Evolutionary conservation across 2,113 vertebrate species (phyloP).

Genomic region (Halichoeres trimaculatus): DNA sequence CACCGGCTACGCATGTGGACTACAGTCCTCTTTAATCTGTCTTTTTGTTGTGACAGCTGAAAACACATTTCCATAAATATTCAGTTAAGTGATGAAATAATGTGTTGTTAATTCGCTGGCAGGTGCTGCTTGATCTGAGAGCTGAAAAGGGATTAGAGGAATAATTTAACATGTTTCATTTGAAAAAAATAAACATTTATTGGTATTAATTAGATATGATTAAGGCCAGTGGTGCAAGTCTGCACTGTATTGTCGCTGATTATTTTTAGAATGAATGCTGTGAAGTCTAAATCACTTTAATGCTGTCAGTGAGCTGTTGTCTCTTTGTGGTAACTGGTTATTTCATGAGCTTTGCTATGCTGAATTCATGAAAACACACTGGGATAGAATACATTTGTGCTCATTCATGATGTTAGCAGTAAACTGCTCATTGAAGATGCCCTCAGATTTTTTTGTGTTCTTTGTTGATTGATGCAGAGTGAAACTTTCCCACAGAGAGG

Average conservation of each 20-base stretch:
- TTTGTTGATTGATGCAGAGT: neutral
- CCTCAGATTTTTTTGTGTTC: neutral
- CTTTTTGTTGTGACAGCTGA: conserved; percentile 6
- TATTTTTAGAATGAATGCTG: neutral
- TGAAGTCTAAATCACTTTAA: neutral
- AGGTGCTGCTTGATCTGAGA: conserved; percentile 22
- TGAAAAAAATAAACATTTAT: conserved; percentile 25
- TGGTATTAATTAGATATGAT: conserved; percentile 11
- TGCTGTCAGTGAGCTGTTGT: neutral
- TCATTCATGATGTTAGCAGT: neutral
- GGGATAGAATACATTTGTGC: neutral
- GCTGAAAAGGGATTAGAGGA: conserved; percentile 1
- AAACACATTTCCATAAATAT: conserved; percentile 26
- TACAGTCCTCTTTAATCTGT: conserved; percentile 12
- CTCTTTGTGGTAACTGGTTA: neutral
- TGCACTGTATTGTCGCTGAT: neutral
- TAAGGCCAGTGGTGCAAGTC: neutral
- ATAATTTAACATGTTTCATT: conserved; percentile 10
- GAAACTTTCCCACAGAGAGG: neutral
- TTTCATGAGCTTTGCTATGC: neutral
- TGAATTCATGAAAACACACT: neutral
- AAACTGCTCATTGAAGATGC: neutral
- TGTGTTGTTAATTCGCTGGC: conserved; percentile 6
- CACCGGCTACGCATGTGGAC: neutral
- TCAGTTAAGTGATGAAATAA: conserved; percentile 1